These are phyloP conservation scores for Lethrus apterus DNA, from an alignment of 1,140 invertebrate species.

Conservation along the genomic window DNA sequence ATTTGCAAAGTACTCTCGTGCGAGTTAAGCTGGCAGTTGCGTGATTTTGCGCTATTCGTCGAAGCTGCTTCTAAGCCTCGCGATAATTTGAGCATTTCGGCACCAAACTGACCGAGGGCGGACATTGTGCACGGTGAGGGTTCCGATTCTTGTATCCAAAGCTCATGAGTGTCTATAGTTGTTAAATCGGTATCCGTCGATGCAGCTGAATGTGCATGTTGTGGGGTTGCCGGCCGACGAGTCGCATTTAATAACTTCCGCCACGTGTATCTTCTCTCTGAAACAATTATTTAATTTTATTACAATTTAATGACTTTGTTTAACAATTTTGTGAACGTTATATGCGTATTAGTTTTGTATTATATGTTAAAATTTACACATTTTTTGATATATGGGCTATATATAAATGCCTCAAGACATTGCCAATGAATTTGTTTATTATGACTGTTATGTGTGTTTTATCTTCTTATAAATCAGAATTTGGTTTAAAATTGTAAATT, in stretches of 20 bases:
- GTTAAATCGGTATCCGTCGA: slow-evolving; percentile 76
- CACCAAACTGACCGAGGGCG: slow-evolving; percentile 72
- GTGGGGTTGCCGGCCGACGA: slow-evolving; percentile 48
- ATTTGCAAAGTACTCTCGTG: slow-evolving; percentile 18
- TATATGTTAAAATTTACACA: no score
- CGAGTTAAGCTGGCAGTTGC: slow-evolving; percentile 9
- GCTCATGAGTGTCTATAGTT: slow-evolving; percentile 68
- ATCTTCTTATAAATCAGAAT: no score
- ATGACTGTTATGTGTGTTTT: no score
- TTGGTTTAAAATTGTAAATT: no score
- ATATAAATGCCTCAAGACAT: no score
- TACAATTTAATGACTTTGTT: no score
- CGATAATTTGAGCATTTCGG: slow-evolving; percentile 73
- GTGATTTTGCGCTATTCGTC: slow-evolving; percentile 25
- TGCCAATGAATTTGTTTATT: no score
- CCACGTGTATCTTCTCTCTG: slow-evolving; percentile 59
- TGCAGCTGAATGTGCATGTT: slow-evolving; percentile 61
- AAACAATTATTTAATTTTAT: slow-evolving; percentile 12
- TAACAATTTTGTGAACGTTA: neutral
- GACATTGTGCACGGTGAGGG: slow-evolving; percentile 72
- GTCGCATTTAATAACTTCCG: slow-evolving; percentile 47
- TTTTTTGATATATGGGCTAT: no score
- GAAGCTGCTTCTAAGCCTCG: slow-evolving; percentile 58
- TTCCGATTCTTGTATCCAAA: slow-evolving; percentile 72
- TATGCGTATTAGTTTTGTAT: neutral